These are phyloP conservation scores for Channa striata DNA, from an alignment of 2,797 vertebrate genomes.

Conservation along the genomic window DNA sequence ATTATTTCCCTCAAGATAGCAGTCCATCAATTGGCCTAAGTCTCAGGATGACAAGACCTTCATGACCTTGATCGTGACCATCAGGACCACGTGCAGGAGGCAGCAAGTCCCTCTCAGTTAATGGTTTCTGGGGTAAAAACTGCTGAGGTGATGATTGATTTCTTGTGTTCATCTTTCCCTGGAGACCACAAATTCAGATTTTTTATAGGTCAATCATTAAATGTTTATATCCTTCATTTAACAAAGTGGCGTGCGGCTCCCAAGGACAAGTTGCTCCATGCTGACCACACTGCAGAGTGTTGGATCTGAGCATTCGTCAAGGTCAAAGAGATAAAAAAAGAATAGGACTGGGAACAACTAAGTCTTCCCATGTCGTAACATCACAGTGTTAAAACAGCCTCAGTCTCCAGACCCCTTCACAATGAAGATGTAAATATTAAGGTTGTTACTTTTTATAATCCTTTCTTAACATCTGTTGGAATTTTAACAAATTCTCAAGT, in stretches of 20 bases:
- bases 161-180: conserved; percentile 41
- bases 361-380: not conserved
- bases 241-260: not conserved
- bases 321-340: not conserved
- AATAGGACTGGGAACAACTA: not conserved
- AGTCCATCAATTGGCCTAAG: conserved; percentile 49
- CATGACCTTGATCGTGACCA: conserved; percentile 45
- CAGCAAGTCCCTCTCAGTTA: not conserved
- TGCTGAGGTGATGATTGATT: conserved; percentile 54
- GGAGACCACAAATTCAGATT: conserved; percentile 43
- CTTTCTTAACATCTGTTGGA: too few relatives aligned
- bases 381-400: too few relatives aligned
- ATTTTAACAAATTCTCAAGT: too few relatives aligned
- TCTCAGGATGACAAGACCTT: conserved; percentile 41
- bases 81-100: conserved; percentile 10
- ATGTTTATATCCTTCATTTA: conserved; percentile 41
- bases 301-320: not conserved
- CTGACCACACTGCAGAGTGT: not conserved
- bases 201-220: conserved; percentile 54
- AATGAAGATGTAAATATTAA: too few relatives aligned
- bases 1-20: conserved; percentile 41
- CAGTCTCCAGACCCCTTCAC: too few relatives aligned
- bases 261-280: conserved; percentile 28
- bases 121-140: conserved; percentile 47
- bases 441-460: too few relatives aligned